Conservation (phyloP, 1,140 invertebrate genomes). For the Dendroctonus valens region DNA sequence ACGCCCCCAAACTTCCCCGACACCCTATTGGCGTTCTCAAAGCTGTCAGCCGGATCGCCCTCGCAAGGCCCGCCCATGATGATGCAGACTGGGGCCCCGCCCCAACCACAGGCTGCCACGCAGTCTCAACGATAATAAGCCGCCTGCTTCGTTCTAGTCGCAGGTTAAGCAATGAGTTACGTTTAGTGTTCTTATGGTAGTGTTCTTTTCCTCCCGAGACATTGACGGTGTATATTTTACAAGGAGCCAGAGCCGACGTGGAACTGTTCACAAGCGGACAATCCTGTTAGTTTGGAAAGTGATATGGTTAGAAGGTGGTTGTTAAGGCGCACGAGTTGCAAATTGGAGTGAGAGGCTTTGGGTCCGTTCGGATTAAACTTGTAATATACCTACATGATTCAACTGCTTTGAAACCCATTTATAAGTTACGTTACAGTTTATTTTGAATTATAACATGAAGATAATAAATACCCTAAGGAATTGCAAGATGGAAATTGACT, state of each 20-base stretch:
- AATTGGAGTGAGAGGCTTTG: no score
- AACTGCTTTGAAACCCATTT: no score
- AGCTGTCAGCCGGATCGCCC: conserved; percentile 66
- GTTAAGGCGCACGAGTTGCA: background rate
- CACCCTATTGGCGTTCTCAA: conserved; percentile 78
- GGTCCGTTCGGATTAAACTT: no score
- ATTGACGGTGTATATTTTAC: conserved; percentile 4
- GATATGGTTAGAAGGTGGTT: conserved; percentile 10
- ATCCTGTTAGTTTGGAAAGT: conserved; percentile 19
- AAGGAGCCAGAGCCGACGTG: background rate
- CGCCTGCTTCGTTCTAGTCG: background rate
- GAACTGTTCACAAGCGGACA: conserved; percentile 12
- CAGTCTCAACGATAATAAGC: conserved; percentile 45
- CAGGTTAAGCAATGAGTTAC: background rate
- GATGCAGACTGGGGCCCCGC: conserved; percentile 14
- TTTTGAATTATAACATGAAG: no score
- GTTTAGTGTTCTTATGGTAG: conserved; percentile 5
- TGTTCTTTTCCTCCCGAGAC: conserved; percentile 15
- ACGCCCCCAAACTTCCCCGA: conserved; percentile 89
- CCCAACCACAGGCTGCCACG: conserved; percentile 40
- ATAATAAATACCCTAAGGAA: no score
- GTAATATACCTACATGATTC: no score
- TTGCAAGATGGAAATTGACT: no score
- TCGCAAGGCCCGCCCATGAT: conserved; percentile 37
- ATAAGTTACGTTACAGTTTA: no score